Evolutionary conservation across 2,888 invertebrate species (phyloP), one percentile per base, ranked within the genome.

Genomic region (Seira musarum): DNA sequence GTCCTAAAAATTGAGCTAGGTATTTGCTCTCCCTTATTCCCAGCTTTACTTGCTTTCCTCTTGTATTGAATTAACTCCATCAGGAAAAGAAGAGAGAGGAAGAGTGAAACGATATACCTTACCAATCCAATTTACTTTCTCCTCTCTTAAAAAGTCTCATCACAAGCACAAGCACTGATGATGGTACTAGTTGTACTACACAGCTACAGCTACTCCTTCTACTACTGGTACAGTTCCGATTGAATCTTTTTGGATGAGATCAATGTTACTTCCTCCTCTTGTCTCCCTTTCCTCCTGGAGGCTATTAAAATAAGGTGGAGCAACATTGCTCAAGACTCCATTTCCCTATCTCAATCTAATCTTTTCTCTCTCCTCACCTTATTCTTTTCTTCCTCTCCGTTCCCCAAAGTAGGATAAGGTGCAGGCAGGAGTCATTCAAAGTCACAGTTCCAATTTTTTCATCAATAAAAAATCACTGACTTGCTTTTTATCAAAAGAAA

Each of bases 281-380:
- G 53, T 53, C n/a, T 53, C 53, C 17, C 15, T 17, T 53, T 13
- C 53, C 53, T 53, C 53, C 53, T 53, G 53, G 53, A 53, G 53
- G 53, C 53, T 53, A 53, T 53, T 53, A 53, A 53, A 53, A 53
- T 53, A 53, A 53, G 53, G 53, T 53, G 53, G 17, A 53, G 53
- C 53, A 53, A 53, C 53, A 53, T 53, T 53, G 53, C 53, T 53
- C 53, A 53, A 53, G 53, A 53, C 53, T 63, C 22, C 35, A 60
- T 71, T 71, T 60, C 63, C 63, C 24, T 73, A 65, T 67, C 53
- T 46, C 74, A 57, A 57, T 57, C 40, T 67, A 22, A 53, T 25
- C 46, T 68, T 53, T 40, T 8, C 61, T 21, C 65, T 25, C 17
- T 22, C 17, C 17, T 67, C 35, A 22, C 68, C 21, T 49, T 66